These are phyloP conservation scores for Habroteleia sp. DNA, from an alignment of 2,888 invertebrate species.

Conservation along the genomic window DNA sequence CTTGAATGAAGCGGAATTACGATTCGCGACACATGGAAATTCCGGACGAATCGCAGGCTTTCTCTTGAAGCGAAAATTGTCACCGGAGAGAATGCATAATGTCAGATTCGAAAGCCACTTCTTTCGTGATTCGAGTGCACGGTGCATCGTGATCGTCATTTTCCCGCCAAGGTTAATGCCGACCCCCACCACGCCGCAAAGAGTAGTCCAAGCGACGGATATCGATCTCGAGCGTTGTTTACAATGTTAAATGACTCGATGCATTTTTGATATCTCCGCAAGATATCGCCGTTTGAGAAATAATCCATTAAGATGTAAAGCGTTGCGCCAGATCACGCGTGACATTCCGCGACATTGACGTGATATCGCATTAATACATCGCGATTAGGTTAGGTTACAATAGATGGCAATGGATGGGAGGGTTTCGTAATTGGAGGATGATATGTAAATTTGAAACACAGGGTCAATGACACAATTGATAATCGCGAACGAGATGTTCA, in stretches of 20 bases:
- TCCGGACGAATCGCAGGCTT: constrained; percentile 24
- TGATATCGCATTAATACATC: constrained; percentile 25
- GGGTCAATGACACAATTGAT: too few relatives aligned
- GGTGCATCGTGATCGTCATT: constrained; percentile 33
- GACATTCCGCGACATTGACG: constrained; percentile 36
- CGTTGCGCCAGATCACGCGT: constrained; percentile 28
- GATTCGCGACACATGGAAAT: constrained; percentile 48
- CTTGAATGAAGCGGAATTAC: constrained; percentile 48
- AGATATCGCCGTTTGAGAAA: constrained; percentile 22
- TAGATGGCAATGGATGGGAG: neutral
- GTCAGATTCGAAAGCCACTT: constrained; percentile 41
- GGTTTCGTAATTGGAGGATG: neutral
- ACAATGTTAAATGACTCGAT: constrained; percentile 49
- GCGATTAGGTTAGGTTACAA: constrained; percentile 8
- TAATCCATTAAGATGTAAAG: constrained; percentile 53
- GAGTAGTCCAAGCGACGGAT: constrained; percentile 22
- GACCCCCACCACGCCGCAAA: neutral
- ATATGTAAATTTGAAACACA: too few relatives aligned
- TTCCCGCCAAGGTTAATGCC: constrained; percentile 52
- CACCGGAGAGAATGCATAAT: constrained; percentile 42
- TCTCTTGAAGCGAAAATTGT: constrained; percentile 48
- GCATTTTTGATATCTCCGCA: constrained; percentile 30
- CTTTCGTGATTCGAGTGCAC: constrained; percentile 29
- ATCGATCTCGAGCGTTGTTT: constrained; percentile 39
- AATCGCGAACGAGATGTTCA: too few relatives aligned